Conservation (phyloP, 2,113 vertebrate genomes). For the Triplophysa dalaica region DNA sequence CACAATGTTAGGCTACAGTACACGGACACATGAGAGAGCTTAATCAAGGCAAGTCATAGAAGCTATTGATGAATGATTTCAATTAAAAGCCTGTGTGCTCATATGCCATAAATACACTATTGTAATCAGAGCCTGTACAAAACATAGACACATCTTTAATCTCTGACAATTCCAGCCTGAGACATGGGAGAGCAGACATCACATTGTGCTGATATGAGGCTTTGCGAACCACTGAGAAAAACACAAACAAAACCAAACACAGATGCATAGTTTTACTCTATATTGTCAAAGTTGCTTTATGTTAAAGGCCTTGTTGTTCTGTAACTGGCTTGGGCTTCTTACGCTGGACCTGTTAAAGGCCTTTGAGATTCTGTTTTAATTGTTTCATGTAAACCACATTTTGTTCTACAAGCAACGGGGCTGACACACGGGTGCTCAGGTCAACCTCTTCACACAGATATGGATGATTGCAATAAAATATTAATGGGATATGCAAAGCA, state of each 20-base stretch:
- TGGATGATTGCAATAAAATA: slow-evolving; percentile 76
- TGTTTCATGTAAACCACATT: slow-evolving; percentile 43
- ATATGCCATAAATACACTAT: slow-evolving; percentile 40
- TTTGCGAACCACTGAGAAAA: slow-evolving; percentile 9
- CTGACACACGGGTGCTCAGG: slow-evolving; percentile 52
- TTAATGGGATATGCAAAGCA: slow-evolving; percentile 74
- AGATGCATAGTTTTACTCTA: neutral
- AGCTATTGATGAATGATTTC: slow-evolving; percentile 28
- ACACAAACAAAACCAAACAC: slow-evolving; percentile 7
- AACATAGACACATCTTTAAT: slow-evolving; percentile 42
- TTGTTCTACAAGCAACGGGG: slow-evolving; percentile 38
- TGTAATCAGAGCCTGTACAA: slow-evolving; percentile 42
- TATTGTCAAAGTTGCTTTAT: neutral
- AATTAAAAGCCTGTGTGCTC: slow-evolving; percentile 29
- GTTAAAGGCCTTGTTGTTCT: neutral
- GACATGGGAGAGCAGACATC: slow-evolving; percentile 22
- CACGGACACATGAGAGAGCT: slow-evolving; percentile 18
- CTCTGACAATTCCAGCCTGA: slow-evolving; percentile 25
- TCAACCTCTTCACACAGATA: slow-evolving; percentile 66
- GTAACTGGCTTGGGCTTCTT: neutral
- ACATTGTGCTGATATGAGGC: slow-evolving; percentile 27
- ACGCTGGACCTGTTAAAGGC: slow-evolving; percentile 29
- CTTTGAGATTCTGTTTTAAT: slow-evolving; percentile 43
- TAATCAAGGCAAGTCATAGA: slow-evolving; percentile 25
- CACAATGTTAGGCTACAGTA: neutral